Evolutionary conservation across 2,113 vertebrate genomes (phyloP).

Genomic region (Otis tarda): DNA sequence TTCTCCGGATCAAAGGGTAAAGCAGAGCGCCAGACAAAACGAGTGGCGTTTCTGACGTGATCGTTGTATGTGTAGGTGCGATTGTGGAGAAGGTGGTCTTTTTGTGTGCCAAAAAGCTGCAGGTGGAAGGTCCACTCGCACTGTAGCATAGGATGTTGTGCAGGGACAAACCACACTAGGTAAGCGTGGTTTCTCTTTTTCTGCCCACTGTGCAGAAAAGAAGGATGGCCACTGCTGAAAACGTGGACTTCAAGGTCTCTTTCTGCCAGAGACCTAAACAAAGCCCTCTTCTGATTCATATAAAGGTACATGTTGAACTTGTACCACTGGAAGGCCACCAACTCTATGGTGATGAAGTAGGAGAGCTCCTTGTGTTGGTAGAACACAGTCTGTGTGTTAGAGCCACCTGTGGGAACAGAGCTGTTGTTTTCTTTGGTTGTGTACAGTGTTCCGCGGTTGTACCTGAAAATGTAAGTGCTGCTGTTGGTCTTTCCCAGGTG

Average conservation of each 20-base stretch:
- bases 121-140: slow-evolving; percentile 34
- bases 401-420: neutral
- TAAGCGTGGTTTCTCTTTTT: neutral
- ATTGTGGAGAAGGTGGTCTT: neutral
- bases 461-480: neutral
- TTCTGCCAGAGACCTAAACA: neutral
- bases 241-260: slow-evolving; percentile 7
- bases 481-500: neutral
- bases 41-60: neutral
- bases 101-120: neutral
- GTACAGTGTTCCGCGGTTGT: neutral
- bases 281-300: slow-evolving; percentile 11
- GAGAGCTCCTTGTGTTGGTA: slow-evolving; percentile 34
- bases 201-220: neutral
- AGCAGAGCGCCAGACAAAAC: neutral
- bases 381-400: neutral
- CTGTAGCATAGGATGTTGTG: neutral
- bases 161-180: slow-evolving; percentile 47
- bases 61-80: neutral
- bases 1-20: neutral
- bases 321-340: neutral
- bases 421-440: neutral
- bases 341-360: slow-evolving; percentile 49
- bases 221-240: slow-evolving; percentile 3
- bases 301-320: slow-evolving; percentile 35